phyloP scores from a whole-genome alignment of 2,113 vertebrate species.

The Varanus komodoensis region DNA sequence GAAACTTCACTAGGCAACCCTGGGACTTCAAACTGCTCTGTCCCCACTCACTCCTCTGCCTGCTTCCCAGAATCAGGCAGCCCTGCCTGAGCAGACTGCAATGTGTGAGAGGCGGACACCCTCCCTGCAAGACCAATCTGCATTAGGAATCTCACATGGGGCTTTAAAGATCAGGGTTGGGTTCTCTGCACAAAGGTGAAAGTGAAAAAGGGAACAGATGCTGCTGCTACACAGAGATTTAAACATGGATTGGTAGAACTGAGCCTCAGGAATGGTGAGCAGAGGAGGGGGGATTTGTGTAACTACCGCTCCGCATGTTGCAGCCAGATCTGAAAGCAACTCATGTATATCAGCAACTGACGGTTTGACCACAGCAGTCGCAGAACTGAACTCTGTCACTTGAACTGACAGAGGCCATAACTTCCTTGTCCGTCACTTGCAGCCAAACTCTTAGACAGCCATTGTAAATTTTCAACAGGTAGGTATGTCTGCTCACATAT shows the following conservation, averaged over 20 bases:
- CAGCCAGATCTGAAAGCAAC: conserved; percentile 1
- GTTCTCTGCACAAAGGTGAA: too few relatives aligned
- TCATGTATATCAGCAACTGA: not conserved
- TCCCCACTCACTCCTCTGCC: too few relatives aligned
- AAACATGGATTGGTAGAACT: not conserved
- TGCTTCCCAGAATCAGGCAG: too few relatives aligned
- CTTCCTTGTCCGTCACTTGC: not conserved
- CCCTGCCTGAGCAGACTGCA: too few relatives aligned
- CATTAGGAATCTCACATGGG: too few relatives aligned
- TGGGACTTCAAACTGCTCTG: too few relatives aligned
- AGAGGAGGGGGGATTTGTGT: conserved; percentile 6
- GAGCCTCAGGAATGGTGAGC: not conserved
- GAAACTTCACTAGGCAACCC: too few relatives aligned
- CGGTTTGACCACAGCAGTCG: too few relatives aligned
- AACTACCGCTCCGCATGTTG: not conserved
- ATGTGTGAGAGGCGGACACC: too few relatives aligned
- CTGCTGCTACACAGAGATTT: not conserved
- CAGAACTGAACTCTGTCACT: not conserved
- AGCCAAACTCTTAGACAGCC: not conserved
- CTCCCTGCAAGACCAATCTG: too few relatives aligned
- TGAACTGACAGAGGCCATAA: not conserved
- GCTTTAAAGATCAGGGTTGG: too few relatives aligned
- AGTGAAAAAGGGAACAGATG: too few relatives aligned
- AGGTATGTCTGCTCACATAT: not conserved
- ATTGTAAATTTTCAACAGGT: not conserved